These are phyloP conservation scores for Tetrax tetrax DNA, from an alignment of 2,113 vertebrate genomes.

Conservation along the genomic window DNA sequence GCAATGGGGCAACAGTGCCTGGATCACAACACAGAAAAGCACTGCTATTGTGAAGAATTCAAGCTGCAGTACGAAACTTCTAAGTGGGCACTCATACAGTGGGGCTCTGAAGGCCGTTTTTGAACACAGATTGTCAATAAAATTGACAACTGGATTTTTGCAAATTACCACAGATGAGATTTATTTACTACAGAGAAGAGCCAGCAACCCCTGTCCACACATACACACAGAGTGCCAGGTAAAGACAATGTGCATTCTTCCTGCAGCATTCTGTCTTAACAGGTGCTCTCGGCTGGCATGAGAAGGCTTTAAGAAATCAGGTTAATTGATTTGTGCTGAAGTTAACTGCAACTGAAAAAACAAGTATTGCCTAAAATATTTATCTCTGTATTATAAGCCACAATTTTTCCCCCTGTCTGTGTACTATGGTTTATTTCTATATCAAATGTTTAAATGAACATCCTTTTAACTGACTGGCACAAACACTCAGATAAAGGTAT, in stretches of 20 bases:
- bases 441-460: slow-evolving; percentile 2
- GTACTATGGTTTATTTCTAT: background rate
- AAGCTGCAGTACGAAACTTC: background rate
- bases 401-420: background rate
- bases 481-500: slow-evolving; percentile 9
- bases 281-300: background rate
- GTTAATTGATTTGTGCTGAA: background rate
- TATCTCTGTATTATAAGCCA: background rate
- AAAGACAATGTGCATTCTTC: background rate
- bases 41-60: background rate
- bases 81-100: background rate
- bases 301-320: background rate
- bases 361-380: background rate
- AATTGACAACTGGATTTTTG: background rate
- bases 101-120: background rate
- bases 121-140: background rate
- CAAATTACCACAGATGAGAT: background rate
- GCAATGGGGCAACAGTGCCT: background rate
- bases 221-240: background rate
- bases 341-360: slow-evolving; percentile 4
- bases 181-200: background rate
- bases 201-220: background rate
- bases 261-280: background rate
- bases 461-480: slow-evolving; percentile 29
- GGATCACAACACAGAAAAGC: background rate